Evolutionary conservation across 2,113 vertebrate species (phyloP), one percentile per base, ranked within the genome.

Genomic region (Corythaeola cristata): DNA sequence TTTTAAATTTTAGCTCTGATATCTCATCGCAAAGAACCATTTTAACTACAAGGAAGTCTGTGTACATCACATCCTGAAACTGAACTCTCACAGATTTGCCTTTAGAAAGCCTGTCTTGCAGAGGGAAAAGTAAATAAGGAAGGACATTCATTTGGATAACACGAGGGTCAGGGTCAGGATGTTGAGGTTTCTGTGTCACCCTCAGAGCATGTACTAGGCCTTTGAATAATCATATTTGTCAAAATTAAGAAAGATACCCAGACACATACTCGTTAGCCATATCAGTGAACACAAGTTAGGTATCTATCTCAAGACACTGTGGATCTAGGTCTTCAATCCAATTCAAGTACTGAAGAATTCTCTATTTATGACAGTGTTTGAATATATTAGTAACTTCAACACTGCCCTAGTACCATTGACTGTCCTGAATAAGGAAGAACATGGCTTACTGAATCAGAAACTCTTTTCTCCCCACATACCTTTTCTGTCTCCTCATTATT

Each of bases 381-480:
- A 75, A 63, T 28, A 20, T 13, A 20, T 22, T 12, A 55, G 17
- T 37, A 41, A 45, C 30, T 39, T 47, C 59, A 88, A 67, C 52
- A 12, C 8, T 85, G 17, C n/a, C 33, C 33, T 62, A 21, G 33
- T 41, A 83, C 24, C 13, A 21, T 9, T 33, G 23, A 33, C 39
- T 67, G 22, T 26, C 62, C 56, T 69, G 18, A 67, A 53, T 45
- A 35, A 74, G 33, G 5, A 85, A 75, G 21, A 93, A 39, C 4
- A 39, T 1, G 0, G 4, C 45, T 84, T 77, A 8, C 23, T 58
- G 49, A 69, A 71, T 14, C 55, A 69, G 23, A 87, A 89, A 56
- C 63, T 12, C 2, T 11, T 17, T 4, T 12, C 4, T n/a, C 11
- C 15, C 11, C 3, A 6, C 0, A 1, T 4, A 5, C 10, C 6